Evolutionary conservation across 2,113 vertebrate genomes (phyloP).

Genomic region (Coregonus clupeaformis): DNA sequence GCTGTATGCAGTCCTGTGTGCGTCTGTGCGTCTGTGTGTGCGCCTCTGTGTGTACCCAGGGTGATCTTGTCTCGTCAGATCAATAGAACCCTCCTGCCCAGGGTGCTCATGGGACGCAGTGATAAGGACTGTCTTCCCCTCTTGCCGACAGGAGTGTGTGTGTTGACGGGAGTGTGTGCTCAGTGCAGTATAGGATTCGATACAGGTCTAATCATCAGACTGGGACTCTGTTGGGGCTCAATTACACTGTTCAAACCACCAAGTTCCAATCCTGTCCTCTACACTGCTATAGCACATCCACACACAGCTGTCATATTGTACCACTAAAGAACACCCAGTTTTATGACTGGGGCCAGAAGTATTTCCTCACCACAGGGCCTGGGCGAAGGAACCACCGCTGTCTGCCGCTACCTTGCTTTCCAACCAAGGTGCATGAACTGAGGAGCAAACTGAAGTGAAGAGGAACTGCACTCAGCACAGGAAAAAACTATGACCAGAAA

Average conservation of each 20-base stretch:
- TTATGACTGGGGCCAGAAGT: not conserved
- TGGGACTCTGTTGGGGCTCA: conserved; percentile 44
- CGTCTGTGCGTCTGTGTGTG: not conserved
- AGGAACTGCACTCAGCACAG: not conserved
- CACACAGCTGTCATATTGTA: not conserved
- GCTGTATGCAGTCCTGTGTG: not conserved
- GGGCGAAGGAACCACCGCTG: conserved; percentile 21
- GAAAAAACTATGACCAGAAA: too few species aligned
- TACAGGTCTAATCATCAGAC: conserved; percentile 67
- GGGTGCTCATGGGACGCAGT: conserved; percentile 60
- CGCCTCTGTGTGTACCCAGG: not conserved
- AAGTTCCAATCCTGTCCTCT: conserved; percentile 18
- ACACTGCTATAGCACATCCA: not conserved
- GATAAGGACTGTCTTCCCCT: conserved; percentile 63
- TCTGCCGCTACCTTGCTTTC: not conserved
- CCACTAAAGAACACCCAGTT: conserved; percentile 17
- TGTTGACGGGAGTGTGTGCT: conserved; percentile 6
- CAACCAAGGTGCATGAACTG: too few species aligned
- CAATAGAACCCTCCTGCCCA: conserved; percentile 42
- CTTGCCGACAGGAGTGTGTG: conserved; percentile 17
- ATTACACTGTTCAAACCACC: conserved; percentile 64
- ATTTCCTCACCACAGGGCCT: too few species aligned
- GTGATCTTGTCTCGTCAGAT: conserved; percentile 61
- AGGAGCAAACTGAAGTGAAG: not conserved
- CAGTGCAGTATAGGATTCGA: conserved; percentile 54